Conservation (phyloP, 2,888 invertebrate genomes). For the Quadroppia sp. region DNA sequence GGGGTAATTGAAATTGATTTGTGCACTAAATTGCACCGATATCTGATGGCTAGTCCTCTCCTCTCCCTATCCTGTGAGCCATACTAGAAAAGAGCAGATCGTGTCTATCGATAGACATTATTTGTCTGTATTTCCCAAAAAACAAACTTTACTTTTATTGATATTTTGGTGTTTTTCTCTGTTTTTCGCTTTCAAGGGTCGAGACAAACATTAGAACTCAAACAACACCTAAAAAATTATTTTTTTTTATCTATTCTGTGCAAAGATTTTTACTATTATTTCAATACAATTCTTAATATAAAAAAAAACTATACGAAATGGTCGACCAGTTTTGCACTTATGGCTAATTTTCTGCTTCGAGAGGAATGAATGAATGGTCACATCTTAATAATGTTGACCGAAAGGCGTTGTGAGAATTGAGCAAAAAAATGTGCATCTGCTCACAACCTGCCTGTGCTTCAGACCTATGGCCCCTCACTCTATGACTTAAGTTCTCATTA, state of each 20-base stretch:
- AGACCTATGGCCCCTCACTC: not conserved
- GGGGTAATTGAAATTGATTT: slow-evolving; percentile 38
- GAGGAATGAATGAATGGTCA: not conserved
- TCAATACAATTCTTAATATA: not conserved
- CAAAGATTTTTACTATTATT: not conserved
- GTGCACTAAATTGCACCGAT: slow-evolving; percentile 32
- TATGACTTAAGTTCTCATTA: not conserved
- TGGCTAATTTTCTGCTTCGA: slow-evolving; percentile 29
- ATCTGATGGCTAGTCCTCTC: slow-evolving; percentile 19
- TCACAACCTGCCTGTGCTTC: slow-evolving; percentile 14
- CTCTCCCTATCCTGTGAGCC: not conserved
- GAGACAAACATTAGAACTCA: slow-evolving; percentile 4
- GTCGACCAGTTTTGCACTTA: slow-evolving; percentile 29
- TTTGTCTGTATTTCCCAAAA: slow-evolving; percentile 3
- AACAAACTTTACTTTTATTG: slow-evolving; percentile 7
- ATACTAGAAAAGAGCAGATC: slow-evolving; percentile 15
- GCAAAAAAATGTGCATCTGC: slow-evolving; percentile 27
- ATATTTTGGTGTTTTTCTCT: not conserved
- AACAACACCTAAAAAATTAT: not conserved
- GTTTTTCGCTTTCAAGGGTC: not conserved
- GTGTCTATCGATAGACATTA: slow-evolving; percentile 25
- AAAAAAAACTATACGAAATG: not conserved
- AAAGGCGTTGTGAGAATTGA: slow-evolving; percentile 29
- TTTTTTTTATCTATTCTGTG: not conserved
- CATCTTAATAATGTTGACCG: slow-evolving; percentile 35